Evolutionary conservation across 2,797 vertebrate species (phyloP).

Genomic region (Euphonia xanthogaster): DNA sequence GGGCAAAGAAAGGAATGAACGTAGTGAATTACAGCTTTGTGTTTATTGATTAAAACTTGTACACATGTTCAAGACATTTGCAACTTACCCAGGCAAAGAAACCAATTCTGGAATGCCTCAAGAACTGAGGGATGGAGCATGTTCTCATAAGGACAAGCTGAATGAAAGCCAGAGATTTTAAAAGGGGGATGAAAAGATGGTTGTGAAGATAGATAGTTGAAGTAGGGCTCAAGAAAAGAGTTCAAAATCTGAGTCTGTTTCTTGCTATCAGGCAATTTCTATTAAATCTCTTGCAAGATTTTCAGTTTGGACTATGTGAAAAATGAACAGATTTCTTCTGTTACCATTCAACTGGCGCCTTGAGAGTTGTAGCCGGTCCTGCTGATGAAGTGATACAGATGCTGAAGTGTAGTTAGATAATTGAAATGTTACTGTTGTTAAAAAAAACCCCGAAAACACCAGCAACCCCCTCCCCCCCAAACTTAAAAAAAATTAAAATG

Average conservation of each 20-base stretch:
- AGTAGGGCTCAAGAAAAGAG: not conserved
- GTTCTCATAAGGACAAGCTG: not conserved
- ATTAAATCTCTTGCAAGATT: not conserved
- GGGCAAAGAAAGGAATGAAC: not conserved
- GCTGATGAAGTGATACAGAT: not conserved
- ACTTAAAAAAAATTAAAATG: not conserved
- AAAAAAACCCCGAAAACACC: not conserved
- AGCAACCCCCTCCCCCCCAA: rapidly evolving
- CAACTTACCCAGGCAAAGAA: not conserved
- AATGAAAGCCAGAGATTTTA: not conserved
- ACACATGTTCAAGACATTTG: rapidly evolving
- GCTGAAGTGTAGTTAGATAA: not conserved
- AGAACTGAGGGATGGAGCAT: not conserved
- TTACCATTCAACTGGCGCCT: not conserved
- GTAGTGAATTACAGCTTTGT: not conserved
- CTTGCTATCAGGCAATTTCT: not conserved
- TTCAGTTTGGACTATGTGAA: rapidly evolving
- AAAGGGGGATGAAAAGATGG: not conserved
- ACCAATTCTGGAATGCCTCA: not conserved
- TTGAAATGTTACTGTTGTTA: not conserved
- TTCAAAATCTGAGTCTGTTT: not conserved
- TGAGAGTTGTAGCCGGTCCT: not conserved
- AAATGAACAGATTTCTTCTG: not conserved
- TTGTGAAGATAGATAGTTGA: not conserved
- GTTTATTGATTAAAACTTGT: not conserved